phyloP scores from a whole-genome alignment of 1,140 invertebrate genomes.

The Mycetomoellerius zeteki region DNA sequence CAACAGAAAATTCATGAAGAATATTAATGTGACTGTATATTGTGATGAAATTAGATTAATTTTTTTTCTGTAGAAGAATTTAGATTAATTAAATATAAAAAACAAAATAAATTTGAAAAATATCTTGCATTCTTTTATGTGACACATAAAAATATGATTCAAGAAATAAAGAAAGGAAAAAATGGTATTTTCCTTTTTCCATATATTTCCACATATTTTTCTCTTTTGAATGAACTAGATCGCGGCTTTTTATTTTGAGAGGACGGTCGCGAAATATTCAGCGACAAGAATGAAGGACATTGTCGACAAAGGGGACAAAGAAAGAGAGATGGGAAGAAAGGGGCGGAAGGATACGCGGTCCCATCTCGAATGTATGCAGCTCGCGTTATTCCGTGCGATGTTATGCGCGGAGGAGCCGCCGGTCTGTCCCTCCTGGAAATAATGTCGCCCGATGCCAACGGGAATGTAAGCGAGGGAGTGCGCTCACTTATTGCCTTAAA shows the following conservation, averaged over 20 bases:
- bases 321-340: constrained; percentile 33
- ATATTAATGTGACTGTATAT: constrained; percentile 6
- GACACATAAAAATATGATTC: neutral
- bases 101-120: neutral
- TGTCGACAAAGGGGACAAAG: constrained; percentile 7
- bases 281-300: neutral
- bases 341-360: constrained; percentile 52
- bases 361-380: constrained; percentile 66
- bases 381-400: constrained; percentile 69
- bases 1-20: neutral
- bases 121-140: neutral
- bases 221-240: neutral
- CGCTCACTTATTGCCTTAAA: constrained; percentile 82
- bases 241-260: neutral
- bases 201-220: neutral
- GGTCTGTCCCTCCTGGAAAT: constrained; percentile 65
- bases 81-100: neutral
- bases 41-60: neutral
- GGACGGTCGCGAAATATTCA: neutral
- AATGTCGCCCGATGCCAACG: constrained; percentile 65
- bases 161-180: neutral
- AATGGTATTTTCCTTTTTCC: neutral
- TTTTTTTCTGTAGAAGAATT: neutral
- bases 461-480: constrained; percentile 70
- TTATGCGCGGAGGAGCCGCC: constrained; percentile 62